Conservation (phyloP, 37 sponge, comb jelly and placozoan genomes). For the Axinella damicornis region DNA sequence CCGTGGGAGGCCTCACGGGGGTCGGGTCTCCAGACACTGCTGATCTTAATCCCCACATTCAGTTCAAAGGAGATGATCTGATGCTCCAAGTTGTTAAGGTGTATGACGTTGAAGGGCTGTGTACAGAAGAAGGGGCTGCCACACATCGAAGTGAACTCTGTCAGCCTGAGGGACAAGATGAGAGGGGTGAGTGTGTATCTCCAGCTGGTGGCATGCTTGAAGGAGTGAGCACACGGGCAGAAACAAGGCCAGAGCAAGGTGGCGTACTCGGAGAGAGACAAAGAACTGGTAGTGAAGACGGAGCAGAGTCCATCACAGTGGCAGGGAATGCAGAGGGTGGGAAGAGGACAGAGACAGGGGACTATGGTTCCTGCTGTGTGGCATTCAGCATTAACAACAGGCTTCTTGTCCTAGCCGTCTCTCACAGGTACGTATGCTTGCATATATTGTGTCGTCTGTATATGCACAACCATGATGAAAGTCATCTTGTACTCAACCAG, state of each 20-base stretch:
- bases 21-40: neutral
- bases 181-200: neutral
- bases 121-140: too few species aligned
- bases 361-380: conserved; percentile 26
- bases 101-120: neutral
- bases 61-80: conserved; percentile 3
- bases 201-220: neutral
- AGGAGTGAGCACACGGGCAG: neutral
- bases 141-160: neutral
- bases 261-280: neutral
- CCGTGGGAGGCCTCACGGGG: neutral
- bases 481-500: too few species aligned
- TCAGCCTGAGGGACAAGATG: conserved; percentile 7
- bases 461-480: too few species aligned
- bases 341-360: neutral
- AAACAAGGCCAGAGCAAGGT: neutral
- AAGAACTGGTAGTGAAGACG: neutral
- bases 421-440: conserved; percentile 1
- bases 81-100: neutral
- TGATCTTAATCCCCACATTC: neutral
- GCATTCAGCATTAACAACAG: conserved; percentile 24
- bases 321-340: neutral
- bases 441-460: neutral
- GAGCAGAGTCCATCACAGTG: neutral
- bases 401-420: conserved; percentile 9